A percentile compares a stretch with the other conserved stretches of the same genome.
Evolutionary conservation across 2,888 invertebrate species (phyloP).

Genomic region (Coleophora flavipennella): DNA sequence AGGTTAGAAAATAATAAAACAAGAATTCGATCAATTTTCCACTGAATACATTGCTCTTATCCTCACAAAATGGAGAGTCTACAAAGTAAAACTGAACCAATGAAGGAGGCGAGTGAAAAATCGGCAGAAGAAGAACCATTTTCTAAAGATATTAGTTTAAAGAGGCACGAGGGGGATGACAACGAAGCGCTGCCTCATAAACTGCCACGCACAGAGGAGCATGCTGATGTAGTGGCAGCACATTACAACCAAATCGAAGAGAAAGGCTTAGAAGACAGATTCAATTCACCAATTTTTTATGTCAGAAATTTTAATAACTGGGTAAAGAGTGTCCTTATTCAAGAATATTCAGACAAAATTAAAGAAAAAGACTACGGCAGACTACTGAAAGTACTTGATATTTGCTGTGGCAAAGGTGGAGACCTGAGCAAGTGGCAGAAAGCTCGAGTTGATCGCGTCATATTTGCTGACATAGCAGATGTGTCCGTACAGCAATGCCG

Average conservation of each 20-base stretch:
- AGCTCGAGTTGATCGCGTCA: constrained; percentile 83
- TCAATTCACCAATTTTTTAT: constrained; percentile 91
- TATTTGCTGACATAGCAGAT: constrained; percentile 95
- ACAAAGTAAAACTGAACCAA: constrained; percentile 1
- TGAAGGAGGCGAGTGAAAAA: constrained; percentile 7
- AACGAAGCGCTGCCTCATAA: constrained; percentile 11
- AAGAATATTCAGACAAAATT: constrained; percentile 81
- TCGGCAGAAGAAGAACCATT: background rate
- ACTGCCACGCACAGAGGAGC: constrained; percentile 33
- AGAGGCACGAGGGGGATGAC: constrained; percentile 4
- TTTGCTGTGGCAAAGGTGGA: constrained; percentile 99
- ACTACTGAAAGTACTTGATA: constrained; percentile 85
- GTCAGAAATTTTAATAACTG: constrained; percentile 99
- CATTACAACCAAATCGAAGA: constrained; percentile 95
- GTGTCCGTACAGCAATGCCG: constrained; percentile 94
- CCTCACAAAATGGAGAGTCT: background rate
- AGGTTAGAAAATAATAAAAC: background rate
- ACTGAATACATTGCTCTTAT: background rate
- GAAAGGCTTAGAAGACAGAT: constrained; percentile 83
- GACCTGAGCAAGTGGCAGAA: constrained; percentile 98
- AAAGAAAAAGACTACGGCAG: constrained; percentile 78
- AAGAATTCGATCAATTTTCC: too few relatives aligned
- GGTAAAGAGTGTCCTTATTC: constrained; percentile 96
- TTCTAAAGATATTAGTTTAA: constrained; percentile 1
- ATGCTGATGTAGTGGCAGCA: constrained; percentile 82